Conservation (phyloP, 2,797 vertebrate species). For the Micropoecilia bifurca region DNA sequence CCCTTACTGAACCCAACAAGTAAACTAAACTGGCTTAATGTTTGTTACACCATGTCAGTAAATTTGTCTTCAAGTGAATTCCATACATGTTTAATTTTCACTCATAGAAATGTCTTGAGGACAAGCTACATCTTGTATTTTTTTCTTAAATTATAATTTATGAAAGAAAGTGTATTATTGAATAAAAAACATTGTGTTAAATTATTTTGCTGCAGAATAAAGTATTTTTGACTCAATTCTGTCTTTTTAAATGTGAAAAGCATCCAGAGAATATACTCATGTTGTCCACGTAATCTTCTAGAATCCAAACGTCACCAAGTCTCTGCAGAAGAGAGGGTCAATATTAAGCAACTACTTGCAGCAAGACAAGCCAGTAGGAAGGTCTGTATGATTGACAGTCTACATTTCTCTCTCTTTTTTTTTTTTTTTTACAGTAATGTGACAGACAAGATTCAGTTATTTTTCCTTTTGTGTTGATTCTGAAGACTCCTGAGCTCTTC, state of each 20-base stretch:
- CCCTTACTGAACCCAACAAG: constrained; percentile 15
- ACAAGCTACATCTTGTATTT: background rate
- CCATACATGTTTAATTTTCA: background rate
- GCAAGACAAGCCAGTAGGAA: constrained; percentile 78
- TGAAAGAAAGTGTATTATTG: constrained; percentile 26
- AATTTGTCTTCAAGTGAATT: constrained; percentile 12
- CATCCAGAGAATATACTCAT: background rate
- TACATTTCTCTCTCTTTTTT: constrained; percentile 3
- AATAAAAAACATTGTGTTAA: constrained; percentile 28
- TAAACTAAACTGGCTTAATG: constrained; percentile 21
- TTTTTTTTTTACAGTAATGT: constrained; percentile 11
- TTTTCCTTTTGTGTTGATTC: constrained; percentile 50
- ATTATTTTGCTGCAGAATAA: constrained; percentile 48
- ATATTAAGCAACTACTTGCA: constrained; percentile 83
- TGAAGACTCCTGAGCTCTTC: constrained; percentile 76
- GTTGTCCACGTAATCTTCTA: constrained; percentile 67
- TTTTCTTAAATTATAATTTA: constrained; percentile 10
- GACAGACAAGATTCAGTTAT: constrained; percentile 21
- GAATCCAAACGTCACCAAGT: constrained; percentile 75
- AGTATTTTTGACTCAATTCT: constrained; percentile 18
- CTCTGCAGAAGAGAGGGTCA: constrained; percentile 85
- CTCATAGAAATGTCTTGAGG: background rate
- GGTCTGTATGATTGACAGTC: constrained; percentile 71
- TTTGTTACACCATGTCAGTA: background rate
- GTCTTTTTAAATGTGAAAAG: constrained; percentile 21